Evolutionary conservation across 2,113 vertebrate genomes (phyloP), one percentile per base, ranked within the genome.

Genomic region (Neolamprologus longior): DNA sequence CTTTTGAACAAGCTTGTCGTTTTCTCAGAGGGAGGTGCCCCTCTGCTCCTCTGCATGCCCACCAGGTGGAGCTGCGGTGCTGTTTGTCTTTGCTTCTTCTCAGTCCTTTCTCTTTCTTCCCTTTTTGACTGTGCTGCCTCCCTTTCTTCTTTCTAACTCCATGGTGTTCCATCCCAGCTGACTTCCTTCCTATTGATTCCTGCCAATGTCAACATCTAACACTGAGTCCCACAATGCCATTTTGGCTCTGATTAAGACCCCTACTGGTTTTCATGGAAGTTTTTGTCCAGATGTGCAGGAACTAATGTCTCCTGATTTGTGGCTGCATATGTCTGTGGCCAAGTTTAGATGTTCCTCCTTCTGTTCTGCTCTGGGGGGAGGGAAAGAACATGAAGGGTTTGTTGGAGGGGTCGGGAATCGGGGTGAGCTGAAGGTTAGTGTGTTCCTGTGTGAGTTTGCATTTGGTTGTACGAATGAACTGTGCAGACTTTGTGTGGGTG

Each of bases 281-380:
- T 47, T 94, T 94, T 92, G 83, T 91, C 88, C 93, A 94, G 92
- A 94, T 95, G 94, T 94, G 84, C 87, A 90, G 91, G 88, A 93
- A 86, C 86, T 66, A 87, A 87, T 88, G 90, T 86, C 78, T 40
- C 12, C 55, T 89, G 85, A 83, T 52, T 61, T 88, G 40, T 35
- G 37, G 37, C 61, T 91, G 73, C 50, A 76, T 79, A 61, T 88
- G 61, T 87, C 66, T 80, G 80, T 83, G 80, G 66, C 53, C 90
- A 86, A 90, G 87, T 86, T 86, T 71, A 52, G 68, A 88, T 90
- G 86, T 91, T 88, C 86, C 50, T 21, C 33, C 61, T 66, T 66
- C 58, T 87, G 26, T 19, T 81, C 33, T 66, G 66, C 83, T 89
- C 45, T 55, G 26, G 71, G 57, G 66, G 84, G 86, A 21, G 19